Percentiles rank a stretch among this genome's conserved stretches.
Conservation (phyloP, 2,113 vertebrate genomes). For the Syngnathus scovelli region DNA sequence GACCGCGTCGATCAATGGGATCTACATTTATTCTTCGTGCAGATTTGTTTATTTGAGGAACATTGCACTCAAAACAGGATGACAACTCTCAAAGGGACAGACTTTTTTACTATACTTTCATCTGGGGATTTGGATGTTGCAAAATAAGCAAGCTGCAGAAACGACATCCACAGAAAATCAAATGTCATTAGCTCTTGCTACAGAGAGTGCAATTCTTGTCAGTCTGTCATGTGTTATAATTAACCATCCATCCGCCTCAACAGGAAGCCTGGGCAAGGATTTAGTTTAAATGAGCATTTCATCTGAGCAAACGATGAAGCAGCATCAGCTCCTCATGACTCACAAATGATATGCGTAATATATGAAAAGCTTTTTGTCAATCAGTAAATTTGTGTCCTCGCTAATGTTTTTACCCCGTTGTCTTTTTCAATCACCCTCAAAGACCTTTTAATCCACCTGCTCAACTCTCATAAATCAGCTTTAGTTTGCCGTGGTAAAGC, state of each 20-base stretch:
- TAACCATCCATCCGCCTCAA: background rate
- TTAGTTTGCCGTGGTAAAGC: background rate
- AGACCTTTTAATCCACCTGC: slow-evolving; percentile 11
- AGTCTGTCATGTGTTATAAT: background rate
- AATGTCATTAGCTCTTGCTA: background rate
- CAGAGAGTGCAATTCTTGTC: background rate
- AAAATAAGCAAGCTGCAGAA: background rate
- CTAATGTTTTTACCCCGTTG: background rate
- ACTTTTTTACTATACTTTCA: background rate
- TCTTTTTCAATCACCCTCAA: slow-evolving; percentile 4
- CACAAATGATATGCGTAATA: background rate
- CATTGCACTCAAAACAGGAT: background rate
- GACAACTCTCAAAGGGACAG: background rate
- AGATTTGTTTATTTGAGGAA: background rate
- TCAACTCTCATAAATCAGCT: background rate
- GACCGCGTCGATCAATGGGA: background rate
- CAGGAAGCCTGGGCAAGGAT: background rate
- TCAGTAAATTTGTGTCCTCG: background rate
- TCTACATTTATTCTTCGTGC: background rate
- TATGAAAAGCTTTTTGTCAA: background rate
- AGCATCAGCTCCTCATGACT: background rate
- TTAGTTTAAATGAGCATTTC: slow-evolving; percentile 14
- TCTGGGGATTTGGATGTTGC: background rate
- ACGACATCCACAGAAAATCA: background rate
- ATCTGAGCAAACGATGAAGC: slow-evolving; percentile 1